Evolutionary conservation across 2,113 vertebrate genomes (phyloP).

Genomic region (Dolichallabes microphthalmus): DNA sequence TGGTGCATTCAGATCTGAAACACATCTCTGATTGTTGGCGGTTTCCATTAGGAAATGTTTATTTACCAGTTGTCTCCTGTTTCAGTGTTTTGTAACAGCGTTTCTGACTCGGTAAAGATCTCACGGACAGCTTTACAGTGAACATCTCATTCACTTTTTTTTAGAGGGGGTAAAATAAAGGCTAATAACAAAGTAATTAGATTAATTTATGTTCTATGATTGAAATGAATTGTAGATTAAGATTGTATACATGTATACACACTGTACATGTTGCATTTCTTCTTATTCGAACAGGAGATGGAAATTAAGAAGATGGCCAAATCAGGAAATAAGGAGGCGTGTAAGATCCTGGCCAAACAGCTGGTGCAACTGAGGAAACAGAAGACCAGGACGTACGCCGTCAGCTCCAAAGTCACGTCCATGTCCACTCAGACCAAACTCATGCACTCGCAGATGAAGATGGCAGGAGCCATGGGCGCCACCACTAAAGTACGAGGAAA

Average conservation of each 20-base stretch:
- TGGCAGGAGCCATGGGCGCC: conserved; percentile 87
- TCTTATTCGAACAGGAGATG: conserved; percentile 73
- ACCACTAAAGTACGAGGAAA: conserved; percentile 80
- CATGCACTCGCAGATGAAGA: conserved; percentile 91
- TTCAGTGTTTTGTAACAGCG: not conserved
- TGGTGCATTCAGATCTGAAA: not conserved
- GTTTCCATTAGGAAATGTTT: not conserved
- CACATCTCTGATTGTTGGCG: not conserved
- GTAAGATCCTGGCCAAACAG: conserved; percentile 84
- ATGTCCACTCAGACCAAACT: conserved; percentile 89
- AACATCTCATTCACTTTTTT: no score
- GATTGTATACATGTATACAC: no score
- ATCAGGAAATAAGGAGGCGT: conserved; percentile 85
- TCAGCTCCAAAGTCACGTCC: conserved; percentile 88
- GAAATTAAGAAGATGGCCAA: conserved; percentile 94
- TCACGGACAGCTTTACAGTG: not conserved
- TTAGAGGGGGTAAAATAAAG: no score
- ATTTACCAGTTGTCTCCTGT: not conserved
- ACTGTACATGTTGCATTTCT: not conserved
- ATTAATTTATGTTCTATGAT: not conserved
- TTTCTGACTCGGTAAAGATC: not conserved
- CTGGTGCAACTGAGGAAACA: conserved; percentile 84
- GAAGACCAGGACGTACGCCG: conserved; percentile 83
- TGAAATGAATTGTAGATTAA: not conserved
- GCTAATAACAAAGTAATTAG: not conserved